phyloP scores from a whole-genome alignment of 1,140 invertebrate genomes.

The Harlomillsia oculata region DNA sequence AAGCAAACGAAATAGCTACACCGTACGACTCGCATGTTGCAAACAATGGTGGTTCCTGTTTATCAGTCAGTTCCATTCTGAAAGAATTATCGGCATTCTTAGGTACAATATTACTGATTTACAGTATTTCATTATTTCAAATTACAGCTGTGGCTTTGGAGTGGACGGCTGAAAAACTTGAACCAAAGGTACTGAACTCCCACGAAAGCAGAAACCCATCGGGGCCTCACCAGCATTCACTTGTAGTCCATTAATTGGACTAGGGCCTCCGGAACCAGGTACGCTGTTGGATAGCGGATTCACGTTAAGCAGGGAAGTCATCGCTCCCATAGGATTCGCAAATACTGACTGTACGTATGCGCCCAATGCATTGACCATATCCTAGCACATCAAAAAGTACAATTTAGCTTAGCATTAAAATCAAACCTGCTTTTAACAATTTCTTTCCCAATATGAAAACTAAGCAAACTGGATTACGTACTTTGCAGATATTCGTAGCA shows the following conservation, averaged over 20 bases:
- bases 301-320: slow-evolving; percentile 25
- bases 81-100: slow-evolving; percentile 1
- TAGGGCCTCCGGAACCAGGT: slow-evolving; percentile 27
- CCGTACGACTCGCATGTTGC: slow-evolving; percentile 34
- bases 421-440: too few relatives aligned
- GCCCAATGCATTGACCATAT: slow-evolving; percentile 89
- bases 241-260: slow-evolving; percentile 11
- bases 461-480: slow-evolving; percentile 16
- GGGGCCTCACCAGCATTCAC: slow-evolving; percentile 62
- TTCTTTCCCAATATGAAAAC: neutral
- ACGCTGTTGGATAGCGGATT: slow-evolving; percentile 19
- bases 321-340: slow-evolving; percentile 48
- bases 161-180: slow-evolving; percentile 69
- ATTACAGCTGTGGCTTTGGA: slow-evolving; percentile 78
- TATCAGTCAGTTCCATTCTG: slow-evolving; percentile 35
- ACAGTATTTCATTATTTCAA: too few relatives aligned
- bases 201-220: slow-evolving; percentile 83
- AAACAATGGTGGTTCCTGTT: slow-evolving; percentile 32
- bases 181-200: slow-evolving; percentile 82
- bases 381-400: slow-evolving; percentile 59
- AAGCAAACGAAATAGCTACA: slow-evolving; percentile 34
- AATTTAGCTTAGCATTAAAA: too few relatives aligned
- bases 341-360: slow-evolving; percentile 92
- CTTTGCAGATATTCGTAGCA: slow-evolving; percentile 68
- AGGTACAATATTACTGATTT: too few relatives aligned